Base-by-base conservation (phyloP, 2,888 invertebrate species). In the Lycocerus yunnanus region DNA sequence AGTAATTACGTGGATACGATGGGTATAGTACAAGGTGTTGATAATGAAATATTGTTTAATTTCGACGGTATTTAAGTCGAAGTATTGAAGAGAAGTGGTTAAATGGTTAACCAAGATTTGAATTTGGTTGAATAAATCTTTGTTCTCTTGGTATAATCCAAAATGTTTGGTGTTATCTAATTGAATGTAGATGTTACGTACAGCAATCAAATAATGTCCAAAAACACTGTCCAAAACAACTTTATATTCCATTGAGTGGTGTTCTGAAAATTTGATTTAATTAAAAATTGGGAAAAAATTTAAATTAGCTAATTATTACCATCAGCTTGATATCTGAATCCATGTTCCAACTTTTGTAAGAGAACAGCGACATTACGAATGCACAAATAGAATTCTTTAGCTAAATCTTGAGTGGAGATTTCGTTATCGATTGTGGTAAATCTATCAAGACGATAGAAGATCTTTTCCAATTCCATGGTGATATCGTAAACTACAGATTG, bases 181-280 rank as follows among this genome's bases (percentile, higher is more conserved):
- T 60, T 71, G 71, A 15, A 71, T 66, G 20, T 61, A 65, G 63
- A 74, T 71, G 21, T 72, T 65, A 8, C 75, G 71, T 11, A 75
- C 59, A 21, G 66, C 59, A 3, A 59, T 24, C 60, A 75, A 69
- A 9, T 72, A 58, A 69, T 68, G 71, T 43, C 66, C 66, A 18
- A 66, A 68, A 1, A 75, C 61, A 4, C 71, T 61, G 9, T 75
- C 58, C n/a, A 75, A 60, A 14, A 59, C 67, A 8, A 65, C 63
- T 13, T 61, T 70, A 15, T 43, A 1, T 21, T 21, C 21, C 21
- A 21, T 21, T 21, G 9, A 21, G 9, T 15, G 59, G 15, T 59
- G 59, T 59, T 11, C 43, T 43, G n/a, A n/a, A 27, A 43, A 43
- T 43, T 43, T n/a, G 6, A n/a, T 43, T 6, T 6, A n/a, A n/a